Evolutionary conservation across 2,797 vertebrate genomes (phyloP), one percentile per base, ranked within the genome.

Genomic region (Eulemur mongoz): DNA sequence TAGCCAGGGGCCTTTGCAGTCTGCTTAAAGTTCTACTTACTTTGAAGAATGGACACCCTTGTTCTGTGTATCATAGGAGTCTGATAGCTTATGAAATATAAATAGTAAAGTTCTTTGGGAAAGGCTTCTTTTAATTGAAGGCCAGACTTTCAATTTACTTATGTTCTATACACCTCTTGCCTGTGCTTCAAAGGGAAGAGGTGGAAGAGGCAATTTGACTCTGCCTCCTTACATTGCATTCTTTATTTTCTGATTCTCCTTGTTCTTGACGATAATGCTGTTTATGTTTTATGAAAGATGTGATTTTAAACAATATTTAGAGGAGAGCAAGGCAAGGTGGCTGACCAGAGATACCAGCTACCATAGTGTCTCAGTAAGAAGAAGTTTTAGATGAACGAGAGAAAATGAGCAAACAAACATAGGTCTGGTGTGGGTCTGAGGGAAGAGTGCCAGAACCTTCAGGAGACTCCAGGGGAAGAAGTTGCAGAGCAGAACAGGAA

Each of bases 61-160:
- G 61, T 85, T 97, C 54, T 94, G 52, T 81, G n/a, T 92, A 30
- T 95, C 87, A 80, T 54, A 94, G 70, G 30, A 38, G 10, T 40
- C 57, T 93, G 78, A 63, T 57, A 69, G 73, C 45, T 95, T 91
- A 84, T 90, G 91, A 92, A 94, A 84, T 93, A 86, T 94, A 23
- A 59, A 38, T 61, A 76, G 89, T 63, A 59, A 65, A 75, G 32
- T 72, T 97, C 65, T 86, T 35, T 35, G 54, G n/a, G 57, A 87
- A 88, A 91, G 50, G 0, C 50, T 65, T 80, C 57, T 83, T 57
- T 75, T 87, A n/a, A 43, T 78, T 22, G 54, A 70, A 73, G 80
- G 65, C 59, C 54, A 96, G 79, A 76, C 5, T 40, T 54, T 92
- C 45, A 38, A 4, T 86, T 92, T 89, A 54, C 82, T 78, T 32